Percentiles rank a stretch among this genome's conserved stretches.
Conservation (phyloP, 2,113 vertebrate genomes). For the Oreamnos americanus region DNA sequence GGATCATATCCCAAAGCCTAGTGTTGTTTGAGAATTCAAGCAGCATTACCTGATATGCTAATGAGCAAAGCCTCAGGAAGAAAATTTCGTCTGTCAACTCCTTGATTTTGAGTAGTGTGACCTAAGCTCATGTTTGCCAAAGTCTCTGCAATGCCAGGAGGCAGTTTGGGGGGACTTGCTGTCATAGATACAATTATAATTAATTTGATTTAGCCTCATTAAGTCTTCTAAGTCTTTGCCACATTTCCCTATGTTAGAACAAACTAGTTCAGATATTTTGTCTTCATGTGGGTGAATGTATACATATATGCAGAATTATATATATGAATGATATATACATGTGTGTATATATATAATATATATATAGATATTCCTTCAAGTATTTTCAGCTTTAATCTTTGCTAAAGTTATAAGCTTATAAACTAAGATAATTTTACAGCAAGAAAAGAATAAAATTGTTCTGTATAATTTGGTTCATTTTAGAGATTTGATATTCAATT, state of each 20-base stretch:
- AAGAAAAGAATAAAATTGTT: not conserved
- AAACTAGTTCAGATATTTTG: slow-evolving; percentile 46
- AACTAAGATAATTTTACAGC: not conserved
- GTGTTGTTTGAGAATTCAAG: slow-evolving; percentile 19
- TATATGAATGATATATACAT: not conserved
- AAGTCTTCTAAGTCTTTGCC: slow-evolving; percentile 57
- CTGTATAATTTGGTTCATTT: not conserved
- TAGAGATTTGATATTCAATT: not conserved
- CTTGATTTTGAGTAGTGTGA: slow-evolving; percentile 71
- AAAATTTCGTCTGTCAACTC: slow-evolving; percentile 71
- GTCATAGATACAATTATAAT: slow-evolving; percentile 65
- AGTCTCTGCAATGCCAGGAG: slow-evolving; percentile 68
- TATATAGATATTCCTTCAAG: not conserved
- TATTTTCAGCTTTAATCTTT: not conserved
- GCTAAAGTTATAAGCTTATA: not conserved
- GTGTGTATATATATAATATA: not conserved
- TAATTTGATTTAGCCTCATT: slow-evolving; percentile 71
- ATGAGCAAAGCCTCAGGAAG: slow-evolving; percentile 71
- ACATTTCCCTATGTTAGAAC: slow-evolving; percentile 47
- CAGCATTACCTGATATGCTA: slow-evolving; percentile 58
- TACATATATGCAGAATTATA: not conserved
- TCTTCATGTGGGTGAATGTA: not conserved
- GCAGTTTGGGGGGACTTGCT: slow-evolving; percentile 52
- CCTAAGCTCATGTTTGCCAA: slow-evolving; percentile 70
- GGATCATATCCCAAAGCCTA: slow-evolving; percentile 56